Conservation (phyloP, 2,113 vertebrate genomes). For the Entomyzon cyanotis region DNA sequence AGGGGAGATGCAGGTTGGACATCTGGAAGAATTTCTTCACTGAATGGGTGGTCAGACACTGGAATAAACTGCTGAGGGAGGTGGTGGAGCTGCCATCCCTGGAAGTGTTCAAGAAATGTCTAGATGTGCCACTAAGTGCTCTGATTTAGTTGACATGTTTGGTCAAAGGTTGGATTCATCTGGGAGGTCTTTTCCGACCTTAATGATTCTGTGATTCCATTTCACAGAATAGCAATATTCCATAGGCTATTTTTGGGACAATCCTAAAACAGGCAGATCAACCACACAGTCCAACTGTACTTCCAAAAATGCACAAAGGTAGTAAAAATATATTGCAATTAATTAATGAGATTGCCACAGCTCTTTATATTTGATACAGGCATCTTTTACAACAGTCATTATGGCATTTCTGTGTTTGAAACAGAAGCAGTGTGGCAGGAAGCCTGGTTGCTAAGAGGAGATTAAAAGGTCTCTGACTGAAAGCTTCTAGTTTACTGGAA, state of each 20-base stretch:
- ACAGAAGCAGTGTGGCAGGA: background rate
- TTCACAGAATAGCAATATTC: background rate
- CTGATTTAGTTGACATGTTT: background rate
- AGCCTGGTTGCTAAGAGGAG: background rate
- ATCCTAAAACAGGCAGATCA: background rate
- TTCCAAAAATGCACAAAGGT: background rate
- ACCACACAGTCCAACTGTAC: background rate
- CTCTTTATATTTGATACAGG: background rate
- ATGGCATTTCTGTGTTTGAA: background rate
- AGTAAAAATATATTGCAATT: background rate
- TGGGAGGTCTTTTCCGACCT: background rate
- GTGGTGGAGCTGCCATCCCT: background rate
- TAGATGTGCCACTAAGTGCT: background rate
- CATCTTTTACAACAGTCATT: background rate
- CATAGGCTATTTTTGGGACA: background rate
- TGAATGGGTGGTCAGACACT: background rate
- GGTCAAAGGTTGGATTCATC: rapidly evolving
- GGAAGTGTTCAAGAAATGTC: background rate
- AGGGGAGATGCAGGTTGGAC: background rate
- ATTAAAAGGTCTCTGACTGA: background rate
- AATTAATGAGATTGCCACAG: rapidly evolving
- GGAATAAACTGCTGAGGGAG: background rate
- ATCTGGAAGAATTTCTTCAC: background rate
- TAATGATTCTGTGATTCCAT: background rate
- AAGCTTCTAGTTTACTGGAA: background rate